Percentiles rank a stretch among this genome's conserved stretches.
Evolutionary conservation across 2,113 vertebrate species (phyloP).

Genomic region (Carassius auratus): DNA sequence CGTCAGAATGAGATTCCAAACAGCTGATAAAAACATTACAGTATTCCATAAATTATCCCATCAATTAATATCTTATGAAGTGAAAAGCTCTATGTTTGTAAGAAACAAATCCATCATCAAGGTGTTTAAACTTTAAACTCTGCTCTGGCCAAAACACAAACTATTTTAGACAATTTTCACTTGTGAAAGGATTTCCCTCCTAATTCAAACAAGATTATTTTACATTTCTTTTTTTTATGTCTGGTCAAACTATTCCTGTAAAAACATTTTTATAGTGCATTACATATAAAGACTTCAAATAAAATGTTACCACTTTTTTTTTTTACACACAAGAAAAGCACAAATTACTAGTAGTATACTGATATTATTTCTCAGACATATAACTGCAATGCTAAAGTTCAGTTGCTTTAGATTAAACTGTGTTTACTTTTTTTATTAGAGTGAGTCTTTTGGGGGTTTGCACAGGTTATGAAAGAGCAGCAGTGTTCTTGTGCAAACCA

Average conservation of each 20-base stretch:
- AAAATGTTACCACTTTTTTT: not conserved
- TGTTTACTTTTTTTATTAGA: not conserved
- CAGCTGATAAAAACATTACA: no score
- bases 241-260: not conserved
- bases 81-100: no score
- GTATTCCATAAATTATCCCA: no score
- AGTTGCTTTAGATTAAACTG: not conserved
- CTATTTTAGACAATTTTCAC: no score
- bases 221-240: no score
- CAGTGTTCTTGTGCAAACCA: slow-evolving; percentile 13
- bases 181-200: no score
- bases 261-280: not conserved
- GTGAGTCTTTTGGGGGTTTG: not conserved
- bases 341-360: not conserved
- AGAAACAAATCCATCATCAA: no score
- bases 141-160: no score
- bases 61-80: no score
- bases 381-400: not conserved
- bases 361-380: not conserved
- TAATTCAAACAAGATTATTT: no score
- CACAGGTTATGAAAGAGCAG: slow-evolving; percentile 23
- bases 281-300: not conserved
- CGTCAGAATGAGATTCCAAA: no score
- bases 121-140: no score
- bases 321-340: not conserved